Evolutionary conservation across 23 tunicate species (phyloP), one percentile per base, ranked within the genome.

Genomic region (Halocynthia aurantium): DNA sequence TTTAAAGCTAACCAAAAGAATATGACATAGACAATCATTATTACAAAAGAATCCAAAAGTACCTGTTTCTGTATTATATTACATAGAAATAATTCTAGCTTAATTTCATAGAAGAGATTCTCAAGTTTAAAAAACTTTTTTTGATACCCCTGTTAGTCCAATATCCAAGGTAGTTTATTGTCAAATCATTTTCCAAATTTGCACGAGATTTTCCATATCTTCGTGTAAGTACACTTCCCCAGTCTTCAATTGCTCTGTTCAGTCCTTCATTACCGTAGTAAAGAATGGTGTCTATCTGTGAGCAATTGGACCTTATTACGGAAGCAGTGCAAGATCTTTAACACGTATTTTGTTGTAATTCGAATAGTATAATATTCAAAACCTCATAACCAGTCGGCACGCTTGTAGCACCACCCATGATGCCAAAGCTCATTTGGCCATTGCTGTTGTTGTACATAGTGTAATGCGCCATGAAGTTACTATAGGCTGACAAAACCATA

Each of bases 121-220:
- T 31, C 44, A 31, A 31, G 44, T 31, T 31, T 4, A 31, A 31
- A 0, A 31, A 31, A 31, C 44, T 31, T 1, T 31, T 2, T 11
- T 13, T n/a, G 64, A 58, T 52, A 82, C 98, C 98, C 58, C 87
- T 93, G 55, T 93, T 93, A 6, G 98, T 93, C 73, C 78, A 93
- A 75, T 93, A 93, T 7, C 92, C 91, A 13, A 93, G 81, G 67
- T 93, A 93, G 73, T 93, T 93, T 17, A 86, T 70, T 49, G 81
- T 86, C 57, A 93, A 77, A 73, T 86, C 92, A 18, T 81, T 58
- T 19, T 93, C 98, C 82, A 82, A 68, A 13, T 58, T 50, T 6
- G 72, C 51, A 52, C 88, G 71, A 55, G 77, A 77, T 72, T 93
- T 93, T 53, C 81, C 68, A 64, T 86, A 93, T 22, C 88, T 73